Percentiles rank a stretch among this genome's conserved stretches.
phyloP scores from a whole-genome alignment of 2,113 vertebrate species.

The Corydoras maculifer region DNA sequence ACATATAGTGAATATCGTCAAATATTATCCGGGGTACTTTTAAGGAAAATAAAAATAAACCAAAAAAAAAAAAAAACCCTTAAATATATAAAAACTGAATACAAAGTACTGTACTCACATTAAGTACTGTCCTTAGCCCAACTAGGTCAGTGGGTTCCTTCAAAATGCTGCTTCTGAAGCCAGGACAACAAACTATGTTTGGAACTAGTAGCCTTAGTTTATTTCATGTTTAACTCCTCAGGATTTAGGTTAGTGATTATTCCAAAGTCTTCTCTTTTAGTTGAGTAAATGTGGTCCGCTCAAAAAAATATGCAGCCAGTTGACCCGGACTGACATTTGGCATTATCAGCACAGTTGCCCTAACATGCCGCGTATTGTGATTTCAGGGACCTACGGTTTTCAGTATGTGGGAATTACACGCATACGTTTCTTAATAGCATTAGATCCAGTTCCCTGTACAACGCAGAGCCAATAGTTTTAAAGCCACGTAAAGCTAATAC shows the following conservation, averaged over 20 bases:
- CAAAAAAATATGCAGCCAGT: slow-evolving; percentile 23
- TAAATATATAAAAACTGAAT: not conserved
- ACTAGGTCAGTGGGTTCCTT: slow-evolving; percentile 20
- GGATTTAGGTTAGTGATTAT: slow-evolving; percentile 41
- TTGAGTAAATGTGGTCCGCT: not conserved
- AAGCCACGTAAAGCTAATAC: not conserved
- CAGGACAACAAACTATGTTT: slow-evolving; percentile 20
- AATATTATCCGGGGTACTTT: no score
- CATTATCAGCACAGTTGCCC: slow-evolving; percentile 28
- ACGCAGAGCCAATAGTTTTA: not conserved
- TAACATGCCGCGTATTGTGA: slow-evolving; percentile 11
- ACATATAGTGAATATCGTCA: no score
- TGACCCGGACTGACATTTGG: slow-evolving; percentile 21
- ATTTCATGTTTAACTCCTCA: slow-evolving; percentile 40
- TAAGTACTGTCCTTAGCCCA: slow-evolving; percentile 22
- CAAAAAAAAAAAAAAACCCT: no score
- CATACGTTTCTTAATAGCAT: slow-evolving; percentile 7
- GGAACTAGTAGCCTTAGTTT: slow-evolving; percentile 38
- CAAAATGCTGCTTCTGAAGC: slow-evolving; percentile 42
- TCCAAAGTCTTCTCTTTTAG: slow-evolving; percentile 38
- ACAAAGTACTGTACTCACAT: slow-evolving; percentile 24
- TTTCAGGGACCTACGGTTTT: slow-evolving; percentile 25
- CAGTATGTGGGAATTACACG: slow-evolving; percentile 18
- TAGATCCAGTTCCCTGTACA: not conserved
- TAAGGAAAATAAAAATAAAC: no score